Base-by-base conservation (phyloP, 2,113 vertebrate species). In the Notothenia rossii region DNA sequence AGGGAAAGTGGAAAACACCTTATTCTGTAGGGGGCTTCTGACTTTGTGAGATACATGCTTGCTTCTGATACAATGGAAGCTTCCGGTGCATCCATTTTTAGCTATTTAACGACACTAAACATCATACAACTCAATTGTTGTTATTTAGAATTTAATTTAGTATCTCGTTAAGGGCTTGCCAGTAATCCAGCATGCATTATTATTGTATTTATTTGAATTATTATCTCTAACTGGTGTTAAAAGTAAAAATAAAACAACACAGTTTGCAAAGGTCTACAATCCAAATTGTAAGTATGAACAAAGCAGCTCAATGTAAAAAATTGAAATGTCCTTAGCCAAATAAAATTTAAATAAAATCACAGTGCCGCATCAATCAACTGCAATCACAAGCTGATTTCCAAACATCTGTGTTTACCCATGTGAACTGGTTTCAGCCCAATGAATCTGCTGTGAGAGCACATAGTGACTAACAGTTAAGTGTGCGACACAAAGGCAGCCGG, bases 391-490 rank as follows among this genome's bases (percentile, higher is more conserved):
- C 14, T 33, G 7, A 65, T 59, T 70, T 65, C 3, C 49, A 65
- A 60, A 60, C 40, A 60, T 81, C 25, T 45, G 22, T 51, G 50
- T 82, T 85, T 65, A 29, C n/a, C 25, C 25, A 45, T 68, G 55
- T 56, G 51, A 66, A 68, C 20, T 45, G 33, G 20, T 80, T 82
- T 69, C 43, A 56, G 58, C 49, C 66, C 46, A 77, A 62, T 25
- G 14, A 77, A 60, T 76, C 18, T 58, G 50, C 63, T 77, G 40
- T 20, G 33, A 20, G 50, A 77, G 53, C 18, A 25, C 50, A 59
- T 11, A 46, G 36, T 86, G 71, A 86, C 67, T 76, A 77, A 74
- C 25, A 65, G 29, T 77, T 51, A 79, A 53, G 84, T 43, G 55
- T 59, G 77, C 69, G 53, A 74, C 72, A 80, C 54, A 15, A 36